phyloP scores from a whole-genome alignment of 2,888 invertebrate species.

The Liopterus haemorrhoidalis region DNA sequence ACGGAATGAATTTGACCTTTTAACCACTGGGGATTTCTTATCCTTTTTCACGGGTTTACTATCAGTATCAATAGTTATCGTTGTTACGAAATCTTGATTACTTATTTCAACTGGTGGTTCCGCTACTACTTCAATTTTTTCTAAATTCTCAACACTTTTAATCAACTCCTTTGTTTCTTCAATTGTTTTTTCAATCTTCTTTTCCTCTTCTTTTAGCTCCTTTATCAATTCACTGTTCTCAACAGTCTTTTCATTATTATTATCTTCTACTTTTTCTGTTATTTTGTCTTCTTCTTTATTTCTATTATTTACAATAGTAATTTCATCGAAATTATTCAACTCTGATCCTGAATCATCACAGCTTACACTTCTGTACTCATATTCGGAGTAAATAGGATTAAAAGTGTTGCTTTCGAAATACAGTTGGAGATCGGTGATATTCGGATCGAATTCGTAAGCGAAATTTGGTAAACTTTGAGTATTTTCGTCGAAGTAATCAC shows the following conservation, averaged over 20 bases:
- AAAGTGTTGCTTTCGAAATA: constrained; percentile 31
- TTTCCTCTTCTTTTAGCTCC: constrained; percentile 6
- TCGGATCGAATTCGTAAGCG: constrained; percentile 33
- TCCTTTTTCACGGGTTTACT: constrained; percentile 14
- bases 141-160: constrained; percentile 42
- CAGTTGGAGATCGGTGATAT: constrained; percentile 30
- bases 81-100: constrained; percentile 10
- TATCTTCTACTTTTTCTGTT: constrained; percentile 8
- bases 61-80: constrained; percentile 18
- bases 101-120: constrained; percentile 7
- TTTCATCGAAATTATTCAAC: constrained; percentile 20
- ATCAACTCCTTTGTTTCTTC: too few species aligned
- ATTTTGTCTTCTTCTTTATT: constrained; percentile 10
- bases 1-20: constrained; percentile 43
- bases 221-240: constrained; percentile 18
- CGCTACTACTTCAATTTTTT: constrained; percentile 34
- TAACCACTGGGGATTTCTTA: constrained; percentile 11
- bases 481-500: constrained; percentile 33
- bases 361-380: constrained; percentile 15
- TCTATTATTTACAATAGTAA: constrained; percentile 18
- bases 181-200: constrained; percentile 11
- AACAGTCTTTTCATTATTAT: constrained; percentile 12
- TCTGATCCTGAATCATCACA: constrained; percentile 18
- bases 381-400: constrained; percentile 18
- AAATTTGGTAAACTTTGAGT: constrained; percentile 36